Base-by-base conservation (phyloP, 2,113 vertebrate genomes). In the Microtus oregoni region DNA sequence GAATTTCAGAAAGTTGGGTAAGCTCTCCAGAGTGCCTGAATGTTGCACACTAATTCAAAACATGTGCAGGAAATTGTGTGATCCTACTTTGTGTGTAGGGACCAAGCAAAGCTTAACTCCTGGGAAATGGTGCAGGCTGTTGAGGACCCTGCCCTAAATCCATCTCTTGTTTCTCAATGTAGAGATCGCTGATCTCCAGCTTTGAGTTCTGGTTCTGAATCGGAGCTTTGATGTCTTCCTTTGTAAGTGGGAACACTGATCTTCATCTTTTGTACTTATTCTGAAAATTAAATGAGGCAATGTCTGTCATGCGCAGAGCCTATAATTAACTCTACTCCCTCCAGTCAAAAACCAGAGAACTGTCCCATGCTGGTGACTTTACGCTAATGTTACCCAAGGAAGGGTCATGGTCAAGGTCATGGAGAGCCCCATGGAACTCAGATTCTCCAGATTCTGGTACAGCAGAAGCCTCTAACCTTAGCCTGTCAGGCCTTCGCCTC, bases 1-100 rank as follows among this genome's bases (percentile, higher is more conserved):
- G 38, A 70, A 72, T 89, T 95, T 63, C n/a, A 28, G 50, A 35
- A 70, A 50, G 70, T 70, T 14, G n/a, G 6, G 14, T 70, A 93
- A 89, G 76, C 50, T 41, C 19, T 81, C 68, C 5, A 20, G 26
- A 89, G 32, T 85, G 81, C 38, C 11, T 55, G 78, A 61, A 17
- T 30, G 20, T 50, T 68, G 10, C 17, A 41, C 70, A 89, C n/a
- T 38, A 70, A 47, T 67, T 89, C 55, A 75, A n/a, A 89, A 68
- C 44, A 83, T 26, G 30, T 68, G 38, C 41, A 95, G 44, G 32
- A 38, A 30, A 61, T 8, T 10, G 5, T 50, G 24, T 77, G 38
- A 19, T 0, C 61, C 19, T 32, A 14, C 19, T 5, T 9, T 6
- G 8, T 50, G 8, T 0, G 0, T 28, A 44, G n/a, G 67, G 28